Base-by-base conservation (phyloP, 2,113 vertebrate species). In the Semnornis frantzii region DNA sequence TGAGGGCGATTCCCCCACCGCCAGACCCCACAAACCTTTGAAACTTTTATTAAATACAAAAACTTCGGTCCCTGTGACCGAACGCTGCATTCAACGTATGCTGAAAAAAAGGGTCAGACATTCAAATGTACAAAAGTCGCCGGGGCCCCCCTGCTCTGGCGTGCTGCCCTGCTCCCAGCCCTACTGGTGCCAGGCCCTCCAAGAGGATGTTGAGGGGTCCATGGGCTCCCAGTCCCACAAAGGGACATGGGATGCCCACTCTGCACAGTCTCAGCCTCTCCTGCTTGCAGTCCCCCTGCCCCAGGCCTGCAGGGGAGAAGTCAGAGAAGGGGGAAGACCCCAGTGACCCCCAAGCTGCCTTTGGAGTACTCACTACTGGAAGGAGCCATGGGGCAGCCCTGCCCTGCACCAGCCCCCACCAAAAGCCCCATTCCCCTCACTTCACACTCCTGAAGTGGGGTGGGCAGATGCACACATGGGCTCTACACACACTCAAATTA, bases 1-100 rank as follows among this genome's bases (percentile, higher is more conserved):
- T 58, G 21, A 9, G 12, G 23, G 59, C 9, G 14, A 50, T 71
- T 21, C 24, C 21, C 20, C 25, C 12, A 5, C 25, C 2, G 3
- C 25, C 17, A 24, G 52, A 68, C 33, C 77, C 73, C 3, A 1
- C 20, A 25, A 95, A 95, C 84, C 94, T 95, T 96, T 93, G 87
- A 96, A 97, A 97, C 82, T 95, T 96, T 97, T 97, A 97, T 96
- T 97, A 96, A 97, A 97, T 97, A 97, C 95, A 97, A 97, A 97
- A 97, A 85, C 88, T 90, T 39, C 33, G 97, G 95, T 96, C 97
- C 76, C 85, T 93, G 71, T 0, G 94, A 97, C 92, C 96, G 31
- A 95, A 92, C 23, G 90, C 92, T 96, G 97, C 97, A 97, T 96
- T 95, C 97, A 96, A 95, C 68, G 78, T 94, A 97, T 79, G 96